phyloP scores from a whole-genome alignment of 2,888 invertebrate genomes.

The Drepana falcataria region DNA sequence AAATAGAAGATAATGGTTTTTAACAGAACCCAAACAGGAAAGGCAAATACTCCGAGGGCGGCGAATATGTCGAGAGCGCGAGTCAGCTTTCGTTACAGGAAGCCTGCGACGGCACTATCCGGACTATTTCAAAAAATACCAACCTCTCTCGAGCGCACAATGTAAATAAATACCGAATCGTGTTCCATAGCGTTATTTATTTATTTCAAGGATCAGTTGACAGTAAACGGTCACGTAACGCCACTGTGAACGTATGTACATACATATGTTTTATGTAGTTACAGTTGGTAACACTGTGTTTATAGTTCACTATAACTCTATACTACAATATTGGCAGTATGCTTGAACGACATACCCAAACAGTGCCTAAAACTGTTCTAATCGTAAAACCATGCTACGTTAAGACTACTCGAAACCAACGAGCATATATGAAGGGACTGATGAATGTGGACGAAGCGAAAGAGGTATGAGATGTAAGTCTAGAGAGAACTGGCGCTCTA shows the following conservation, averaged over 20 bases:
- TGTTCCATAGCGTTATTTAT: constrained; percentile 4
- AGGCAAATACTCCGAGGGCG: constrained; percentile 15
- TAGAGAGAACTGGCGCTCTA: too few species aligned
- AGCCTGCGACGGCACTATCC: constrained; percentile 15
- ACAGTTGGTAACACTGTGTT: too few species aligned
- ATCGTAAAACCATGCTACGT: too few species aligned
- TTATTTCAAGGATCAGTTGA: constrained; percentile 1
- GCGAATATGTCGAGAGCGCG: constrained; percentile 22
- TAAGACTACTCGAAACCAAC: too few species aligned
- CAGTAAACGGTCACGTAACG: background rate
- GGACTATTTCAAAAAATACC: constrained; percentile 12
- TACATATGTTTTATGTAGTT: background rate
- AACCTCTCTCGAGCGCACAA: constrained; percentile 7
- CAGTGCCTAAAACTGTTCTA: too few species aligned
- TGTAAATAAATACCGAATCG: constrained; percentile 9
- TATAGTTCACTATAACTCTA: too few species aligned
- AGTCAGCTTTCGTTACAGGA: constrained; percentile 25
- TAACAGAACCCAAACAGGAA: constrained; percentile 4
- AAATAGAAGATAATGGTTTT: constrained; percentile 3
- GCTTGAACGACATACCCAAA: too few species aligned
- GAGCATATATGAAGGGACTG: too few species aligned
- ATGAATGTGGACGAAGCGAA: too few species aligned
- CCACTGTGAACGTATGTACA: background rate
- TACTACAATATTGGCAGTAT: too few species aligned
- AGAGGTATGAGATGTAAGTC: too few species aligned